Conservation (phyloP, 1,140 invertebrate genomes). For the Euschistus heros region DNA sequence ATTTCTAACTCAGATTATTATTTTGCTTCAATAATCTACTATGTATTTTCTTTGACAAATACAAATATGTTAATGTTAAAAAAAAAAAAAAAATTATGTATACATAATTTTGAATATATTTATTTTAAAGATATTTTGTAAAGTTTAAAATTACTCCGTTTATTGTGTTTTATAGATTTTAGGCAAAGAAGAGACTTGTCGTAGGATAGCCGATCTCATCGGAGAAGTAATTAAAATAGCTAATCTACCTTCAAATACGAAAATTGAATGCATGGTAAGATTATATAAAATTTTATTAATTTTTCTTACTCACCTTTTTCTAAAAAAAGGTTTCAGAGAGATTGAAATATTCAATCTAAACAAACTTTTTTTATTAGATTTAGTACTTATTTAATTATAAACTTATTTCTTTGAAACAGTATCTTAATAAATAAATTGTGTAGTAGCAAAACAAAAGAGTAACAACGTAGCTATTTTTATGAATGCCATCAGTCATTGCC, state of each 20-base stretch:
- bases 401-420: neutral
- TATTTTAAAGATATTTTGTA: neutral
- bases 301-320: neutral
- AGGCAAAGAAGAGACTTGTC: slow-evolving; percentile 63
- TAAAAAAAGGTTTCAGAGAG: neutral
- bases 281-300: neutral
- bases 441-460: neutral
- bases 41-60: neutral
- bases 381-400: neutral
- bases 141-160: neutral
- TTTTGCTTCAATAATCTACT: too few relatives aligned
- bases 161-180: slow-evolving; percentile 38
- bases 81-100: neutral
- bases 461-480: neutral
- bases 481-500: too few relatives aligned
- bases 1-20: neutral
- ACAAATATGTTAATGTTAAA: slow-evolving; percentile 1
- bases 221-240: slow-evolving; percentile 54
- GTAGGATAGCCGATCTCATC: slow-evolving; percentile 63
- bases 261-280: slow-evolving; percentile 60
- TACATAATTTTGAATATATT: neutral
- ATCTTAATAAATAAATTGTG: neutral
- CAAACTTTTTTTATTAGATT: neutral
- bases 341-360: neutral
- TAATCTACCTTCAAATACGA: slow-evolving; percentile 44